A percentile compares a stretch with the other conserved stretches of the same genome.
Evolutionary conservation across 2,797 vertebrate genomes (phyloP).

Genomic region (Mormyrops attenuatus): DNA sequence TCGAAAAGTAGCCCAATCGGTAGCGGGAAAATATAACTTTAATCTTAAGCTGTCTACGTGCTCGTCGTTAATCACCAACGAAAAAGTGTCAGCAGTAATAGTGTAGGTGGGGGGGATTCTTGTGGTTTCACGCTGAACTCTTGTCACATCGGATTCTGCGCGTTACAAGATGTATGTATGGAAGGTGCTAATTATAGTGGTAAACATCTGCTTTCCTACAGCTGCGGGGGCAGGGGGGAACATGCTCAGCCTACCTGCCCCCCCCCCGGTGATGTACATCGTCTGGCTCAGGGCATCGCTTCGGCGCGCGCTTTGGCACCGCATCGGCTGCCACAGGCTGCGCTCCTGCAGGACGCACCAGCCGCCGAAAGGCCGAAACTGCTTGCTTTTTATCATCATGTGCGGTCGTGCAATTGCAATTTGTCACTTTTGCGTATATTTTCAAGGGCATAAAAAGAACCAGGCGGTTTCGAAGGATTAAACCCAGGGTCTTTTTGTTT

Average conservation of each 20-base stretch:
- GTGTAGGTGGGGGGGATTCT: constrained; percentile 33
- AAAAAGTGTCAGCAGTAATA: constrained; percentile 47
- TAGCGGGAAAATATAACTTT: not conserved
- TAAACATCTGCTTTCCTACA: constrained; percentile 61
- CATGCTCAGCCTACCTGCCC: constrained; percentile 15
- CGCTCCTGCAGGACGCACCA: not conserved
- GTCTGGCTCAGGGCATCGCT: not conserved
- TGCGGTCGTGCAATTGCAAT: not conserved
- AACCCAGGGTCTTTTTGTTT: not conserved
- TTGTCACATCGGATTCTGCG: constrained; percentile 47
- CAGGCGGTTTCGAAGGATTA: not conserved
- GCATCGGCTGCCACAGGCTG: not conserved
- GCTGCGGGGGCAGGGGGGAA: constrained; percentile 42
- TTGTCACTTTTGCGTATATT: not conserved
- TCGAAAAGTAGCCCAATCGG: not conserved
- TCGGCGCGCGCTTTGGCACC: not conserved
- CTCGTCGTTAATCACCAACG: constrained; percentile 30
- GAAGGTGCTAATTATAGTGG: constrained; percentile 46
- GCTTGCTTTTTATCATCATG: not conserved
- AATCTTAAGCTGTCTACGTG: not conserved
- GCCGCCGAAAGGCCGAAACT: not conserved
- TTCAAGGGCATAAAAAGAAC: not conserved
- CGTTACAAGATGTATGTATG: constrained; percentile 47
- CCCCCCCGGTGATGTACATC: constrained; percentile 18
- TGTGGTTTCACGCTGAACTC: constrained; percentile 44